Conservation (phyloP, 2,113 vertebrate species). For the Hippocampus mohnikei region DNA sequence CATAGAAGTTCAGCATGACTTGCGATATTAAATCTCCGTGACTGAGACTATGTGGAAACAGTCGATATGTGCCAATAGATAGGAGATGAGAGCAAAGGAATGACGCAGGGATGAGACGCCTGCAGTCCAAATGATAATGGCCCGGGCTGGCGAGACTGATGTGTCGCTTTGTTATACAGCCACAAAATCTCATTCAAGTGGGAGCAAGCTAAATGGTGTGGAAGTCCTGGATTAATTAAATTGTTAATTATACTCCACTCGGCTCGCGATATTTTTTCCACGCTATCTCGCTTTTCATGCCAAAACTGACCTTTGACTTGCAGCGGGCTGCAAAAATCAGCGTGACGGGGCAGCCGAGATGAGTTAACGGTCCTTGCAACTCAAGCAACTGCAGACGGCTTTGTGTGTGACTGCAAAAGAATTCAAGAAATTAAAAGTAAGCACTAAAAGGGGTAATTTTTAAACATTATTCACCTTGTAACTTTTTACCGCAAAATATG, state of each 20-base stretch:
- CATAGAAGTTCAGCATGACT: constrained; percentile 60
- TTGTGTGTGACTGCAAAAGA: not conserved
- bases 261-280: constrained; percentile 25
- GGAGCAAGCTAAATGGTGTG: constrained; percentile 22
- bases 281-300: constrained; percentile 47
- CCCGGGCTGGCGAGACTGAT: constrained; percentile 21
- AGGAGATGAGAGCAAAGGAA: constrained; percentile 29
- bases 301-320: constrained; percentile 51
- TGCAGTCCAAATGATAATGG: constrained; percentile 23
- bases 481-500: too few relatives aligned
- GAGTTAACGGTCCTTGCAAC: not conserved
- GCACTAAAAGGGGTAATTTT: not conserved
- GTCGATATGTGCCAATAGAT: constrained; percentile 50
- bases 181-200: constrained; percentile 17
- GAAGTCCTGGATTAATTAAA: constrained; percentile 44
- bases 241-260: constrained; percentile 43
- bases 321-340: constrained; percentile 33
- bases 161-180: constrained; percentile 26
- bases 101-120: constrained; percentile 17
- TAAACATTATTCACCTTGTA: too few relatives aligned
- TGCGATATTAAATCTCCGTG: constrained; percentile 65
- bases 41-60: constrained; percentile 52
- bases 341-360: not conserved
- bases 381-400: not conserved
- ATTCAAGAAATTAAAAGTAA: not conserved